Evolutionary conservation across 1,140 invertebrate genomes (phyloP).

Genomic region (Zeugodacus cucurbitae): DNA sequence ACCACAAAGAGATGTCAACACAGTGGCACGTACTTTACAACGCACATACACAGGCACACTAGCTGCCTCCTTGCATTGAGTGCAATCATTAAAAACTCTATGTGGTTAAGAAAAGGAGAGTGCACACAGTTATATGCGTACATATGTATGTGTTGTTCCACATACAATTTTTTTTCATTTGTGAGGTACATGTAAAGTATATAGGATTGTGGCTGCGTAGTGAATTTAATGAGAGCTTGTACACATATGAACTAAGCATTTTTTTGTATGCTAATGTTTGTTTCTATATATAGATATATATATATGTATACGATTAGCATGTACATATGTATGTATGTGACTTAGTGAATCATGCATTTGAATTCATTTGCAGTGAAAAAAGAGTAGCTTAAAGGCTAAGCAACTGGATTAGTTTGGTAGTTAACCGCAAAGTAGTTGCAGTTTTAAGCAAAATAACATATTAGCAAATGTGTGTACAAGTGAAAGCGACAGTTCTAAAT

Average conservation of each 20-base stretch:
- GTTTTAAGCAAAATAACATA: not conserved
- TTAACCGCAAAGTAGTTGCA: not conserved
- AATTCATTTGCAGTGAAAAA: not conserved
- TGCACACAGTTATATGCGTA: not conserved
- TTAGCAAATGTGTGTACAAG: not conserved
- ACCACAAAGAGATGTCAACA: constrained; percentile 1
- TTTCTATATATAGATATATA: too few relatives aligned
- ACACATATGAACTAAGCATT: too few relatives aligned
- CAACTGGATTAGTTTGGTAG: not conserved
- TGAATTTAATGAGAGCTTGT: too few relatives aligned
- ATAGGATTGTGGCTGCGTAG: too few relatives aligned
- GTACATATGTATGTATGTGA: not conserved
- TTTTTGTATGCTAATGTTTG: too few relatives aligned
- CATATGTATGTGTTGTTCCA: not conserved
- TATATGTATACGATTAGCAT: too few relatives aligned
- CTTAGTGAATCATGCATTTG: not conserved
- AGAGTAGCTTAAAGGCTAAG: not conserved
- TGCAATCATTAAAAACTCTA: too few relatives aligned
- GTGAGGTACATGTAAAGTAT: too few relatives aligned
- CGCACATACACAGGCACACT: not conserved
- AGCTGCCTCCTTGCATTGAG: too few relatives aligned
- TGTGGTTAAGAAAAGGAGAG: too few relatives aligned
- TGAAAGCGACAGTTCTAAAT: not conserved
- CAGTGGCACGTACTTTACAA: not conserved
- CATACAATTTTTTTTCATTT: not conserved